Percentiles rank a stretch among this genome's conserved stretches.
phyloP scores from a whole-genome alignment of 2,113 vertebrate species.

The Sinocyclocheilus grahami region DNA sequence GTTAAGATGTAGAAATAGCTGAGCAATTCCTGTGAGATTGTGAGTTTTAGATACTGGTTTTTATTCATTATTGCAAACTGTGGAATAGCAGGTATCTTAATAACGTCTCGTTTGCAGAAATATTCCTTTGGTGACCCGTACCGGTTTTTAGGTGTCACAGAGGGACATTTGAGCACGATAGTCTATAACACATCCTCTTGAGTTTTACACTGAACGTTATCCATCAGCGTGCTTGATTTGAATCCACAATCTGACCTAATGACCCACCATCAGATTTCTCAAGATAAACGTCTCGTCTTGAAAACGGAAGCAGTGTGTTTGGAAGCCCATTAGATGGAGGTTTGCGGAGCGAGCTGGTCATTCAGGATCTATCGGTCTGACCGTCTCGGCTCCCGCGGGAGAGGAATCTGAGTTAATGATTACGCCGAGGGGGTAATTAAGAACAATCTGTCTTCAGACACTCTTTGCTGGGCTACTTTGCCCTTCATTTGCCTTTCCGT shows the following conservation, averaged over 20 bases:
- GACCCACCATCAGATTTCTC: background rate
- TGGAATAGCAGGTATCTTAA: background rate
- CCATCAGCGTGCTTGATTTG: background rate
- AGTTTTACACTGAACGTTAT: background rate
- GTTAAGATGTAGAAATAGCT: background rate
- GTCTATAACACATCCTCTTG: background rate
- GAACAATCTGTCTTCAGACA: slow-evolving; percentile 54
- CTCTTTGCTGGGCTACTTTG: slow-evolving; percentile 41
- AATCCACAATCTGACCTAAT: background rate
- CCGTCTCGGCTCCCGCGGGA: slow-evolving; percentile 51
- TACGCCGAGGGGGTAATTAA: slow-evolving; percentile 53
- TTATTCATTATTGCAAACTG: background rate
- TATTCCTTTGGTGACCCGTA: background rate
- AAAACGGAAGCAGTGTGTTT: background rate
- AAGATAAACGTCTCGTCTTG: background rate
- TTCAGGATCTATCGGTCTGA: slow-evolving; percentile 28
- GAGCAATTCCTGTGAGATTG: background rate
- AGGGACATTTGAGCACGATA: background rate
- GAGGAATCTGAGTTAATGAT: slow-evolving; percentile 63
- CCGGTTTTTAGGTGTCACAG: background rate
- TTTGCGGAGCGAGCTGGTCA: background rate
- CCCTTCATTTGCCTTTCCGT: slow-evolving; percentile 66
- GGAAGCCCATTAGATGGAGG: slow-evolving; percentile 16
- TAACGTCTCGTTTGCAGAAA: background rate
- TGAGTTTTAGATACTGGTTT: background rate